Conservation (phyloP, 2,888 invertebrate genomes). For the Prenolepis imparis region DNA sequence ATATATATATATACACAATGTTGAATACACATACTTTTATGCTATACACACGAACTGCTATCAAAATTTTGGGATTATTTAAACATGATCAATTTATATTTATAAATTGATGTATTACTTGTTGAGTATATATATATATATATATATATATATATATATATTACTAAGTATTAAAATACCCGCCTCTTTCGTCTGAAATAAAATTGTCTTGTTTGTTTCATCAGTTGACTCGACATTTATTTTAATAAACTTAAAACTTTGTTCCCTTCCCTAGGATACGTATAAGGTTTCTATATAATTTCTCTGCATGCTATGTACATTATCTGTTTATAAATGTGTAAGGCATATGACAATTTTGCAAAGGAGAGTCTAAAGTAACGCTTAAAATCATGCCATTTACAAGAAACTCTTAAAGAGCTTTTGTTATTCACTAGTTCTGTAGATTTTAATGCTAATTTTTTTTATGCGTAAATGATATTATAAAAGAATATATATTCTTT, state of each 20-base stretch:
- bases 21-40: slow-evolving; percentile 50
- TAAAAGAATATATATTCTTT: slow-evolving; percentile 53
- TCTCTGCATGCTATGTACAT: slow-evolving; percentile 34
- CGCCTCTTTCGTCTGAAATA: slow-evolving; percentile 51
- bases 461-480: slow-evolving; percentile 20
- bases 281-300: slow-evolving; percentile 27
- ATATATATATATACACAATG: slow-evolving; percentile 34
- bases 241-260: slow-evolving; percentile 42
- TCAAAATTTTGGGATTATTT: slow-evolving; percentile 49
- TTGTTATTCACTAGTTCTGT: background rate
- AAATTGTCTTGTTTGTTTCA: slow-evolving; percentile 57
- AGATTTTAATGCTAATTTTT: slow-evolving; percentile 33
- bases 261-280: slow-evolving; percentile 43
- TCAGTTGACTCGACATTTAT: slow-evolving; percentile 31
- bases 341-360: slow-evolving; percentile 36
- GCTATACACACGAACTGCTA: slow-evolving; percentile 49
- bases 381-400: slow-evolving; percentile 9
- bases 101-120: slow-evolving; percentile 66
- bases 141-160: slow-evolving; percentile 65
- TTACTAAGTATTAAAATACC: slow-evolving; percentile 70
- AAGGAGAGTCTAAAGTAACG: slow-evolving; percentile 27
- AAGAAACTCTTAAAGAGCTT: slow-evolving; percentile 15
- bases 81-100: slow-evolving; percentile 61
- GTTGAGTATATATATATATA: slow-evolving; percentile 64
- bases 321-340: slow-evolving; percentile 37